Conservation (phyloP, 2,113 vertebrate genomes). For the Brienomyrus brachyistius region DNA sequence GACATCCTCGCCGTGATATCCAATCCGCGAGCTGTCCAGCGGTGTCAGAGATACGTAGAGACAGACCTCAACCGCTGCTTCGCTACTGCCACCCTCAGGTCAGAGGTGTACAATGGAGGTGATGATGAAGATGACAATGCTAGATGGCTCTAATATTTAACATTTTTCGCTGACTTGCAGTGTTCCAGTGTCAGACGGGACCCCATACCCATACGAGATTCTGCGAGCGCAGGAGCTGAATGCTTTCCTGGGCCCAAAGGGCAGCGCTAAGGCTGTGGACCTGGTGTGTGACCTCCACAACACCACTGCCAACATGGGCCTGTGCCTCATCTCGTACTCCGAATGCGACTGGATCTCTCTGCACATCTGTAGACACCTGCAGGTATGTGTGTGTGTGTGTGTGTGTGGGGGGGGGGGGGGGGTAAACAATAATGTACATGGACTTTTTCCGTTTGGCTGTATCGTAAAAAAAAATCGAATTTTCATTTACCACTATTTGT, state of each 20-base stretch:
- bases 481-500: background rate
- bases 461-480: background rate
- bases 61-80: conserved; percentile 67
- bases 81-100: conserved; percentile 50
- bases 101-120: background rate
- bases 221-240: conserved; percentile 65
- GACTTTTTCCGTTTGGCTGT: background rate
- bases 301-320: conserved; percentile 71
- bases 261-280: conserved; percentile 53
- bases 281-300: conserved; percentile 71
- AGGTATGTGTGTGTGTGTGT: conserved; percentile 36
- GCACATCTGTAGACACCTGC: conserved; percentile 59
- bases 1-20: conserved; percentile 39
- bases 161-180: conserved; percentile 32
- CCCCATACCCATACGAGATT: conserved; percentile 59
- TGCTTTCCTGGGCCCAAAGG: conserved; percentile 61
- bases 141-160: background rate
- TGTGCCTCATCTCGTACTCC: conserved; percentile 52
- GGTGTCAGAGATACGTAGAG: conserved; percentile 56
- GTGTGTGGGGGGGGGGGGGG: background rate
- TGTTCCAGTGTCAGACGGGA: conserved; percentile 33
- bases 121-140: background rate
- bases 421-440: background rate
- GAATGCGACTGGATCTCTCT: conserved; percentile 42
- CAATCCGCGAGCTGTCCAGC: conserved; percentile 56